Percentiles rank a stretch among this genome's conserved stretches.
Conservation (phyloP, 2,888 invertebrate species). For the Stomorhina lunata region DNA sequence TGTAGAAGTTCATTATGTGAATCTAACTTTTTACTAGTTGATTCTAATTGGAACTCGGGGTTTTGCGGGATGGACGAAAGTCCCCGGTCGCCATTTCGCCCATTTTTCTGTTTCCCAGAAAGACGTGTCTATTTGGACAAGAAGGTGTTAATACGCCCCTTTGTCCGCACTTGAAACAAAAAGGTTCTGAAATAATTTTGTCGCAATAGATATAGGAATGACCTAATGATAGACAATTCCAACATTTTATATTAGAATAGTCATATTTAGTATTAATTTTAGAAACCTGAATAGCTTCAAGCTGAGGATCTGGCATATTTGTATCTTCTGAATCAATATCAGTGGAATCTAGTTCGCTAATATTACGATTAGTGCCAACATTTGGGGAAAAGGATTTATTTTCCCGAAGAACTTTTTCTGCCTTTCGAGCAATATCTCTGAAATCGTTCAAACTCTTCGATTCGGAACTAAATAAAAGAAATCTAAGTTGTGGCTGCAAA, state of each 20-base stretch:
- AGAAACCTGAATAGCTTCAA: background rate
- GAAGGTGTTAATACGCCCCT: background rate
- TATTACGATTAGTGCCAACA: background rate
- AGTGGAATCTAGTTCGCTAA: background rate
- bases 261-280: background rate
- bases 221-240: conserved; percentile 3
- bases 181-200: background rate
- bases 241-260: conserved; percentile 15
- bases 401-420: background rate
- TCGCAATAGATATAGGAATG: background rate
- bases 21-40: background rate
- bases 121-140: background rate
- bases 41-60: conserved; percentile 4
- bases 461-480: background rate
- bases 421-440: conserved; percentile 8
- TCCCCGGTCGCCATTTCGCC: conserved; percentile 2
- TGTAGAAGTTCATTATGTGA: too few species aligned
- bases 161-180: conserved; percentile 21
- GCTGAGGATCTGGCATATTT: background rate
- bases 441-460: background rate
- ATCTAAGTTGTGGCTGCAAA: background rate
- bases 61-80: background rate
- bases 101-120: conserved; percentile 10
- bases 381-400: background rate
- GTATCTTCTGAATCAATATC: background rate